Conservation (phyloP, 2,113 vertebrate genomes). For the Madoqua kirkii region DNA sequence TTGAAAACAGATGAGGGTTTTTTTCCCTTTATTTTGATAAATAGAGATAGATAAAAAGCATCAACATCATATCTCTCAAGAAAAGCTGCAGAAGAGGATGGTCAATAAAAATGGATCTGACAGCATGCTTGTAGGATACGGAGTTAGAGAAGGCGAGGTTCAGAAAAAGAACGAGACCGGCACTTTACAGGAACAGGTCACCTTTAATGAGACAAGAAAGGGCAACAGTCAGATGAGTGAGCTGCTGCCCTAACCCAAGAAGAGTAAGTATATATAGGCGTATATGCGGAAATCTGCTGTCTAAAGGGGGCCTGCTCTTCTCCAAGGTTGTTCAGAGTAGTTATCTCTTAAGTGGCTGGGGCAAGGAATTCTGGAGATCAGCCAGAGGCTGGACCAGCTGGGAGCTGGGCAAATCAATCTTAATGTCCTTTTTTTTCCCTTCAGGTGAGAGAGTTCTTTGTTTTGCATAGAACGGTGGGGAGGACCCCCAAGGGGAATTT, state of each 20-base stretch:
- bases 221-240: background rate
- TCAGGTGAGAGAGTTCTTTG: background rate
- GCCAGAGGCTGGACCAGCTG: background rate
- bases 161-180: background rate
- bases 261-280: background rate
- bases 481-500: background rate
- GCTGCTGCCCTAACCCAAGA: background rate
- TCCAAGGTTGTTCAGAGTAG: background rate
- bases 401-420: background rate
- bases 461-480: background rate
- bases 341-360: background rate
- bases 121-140: background rate
- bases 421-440: background rate
- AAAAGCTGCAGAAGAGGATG: background rate
- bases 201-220: background rate
- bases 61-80: slow-evolving; percentile 9
- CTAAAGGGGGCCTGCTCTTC: background rate
- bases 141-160: background rate
- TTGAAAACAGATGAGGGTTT: background rate
- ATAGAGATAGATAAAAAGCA: background rate
- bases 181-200: background rate
- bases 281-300: background rate
- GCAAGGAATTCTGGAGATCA: background rate
- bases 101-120: slow-evolving; percentile 39
- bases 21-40: slow-evolving; percentile 14